Percentiles rank a stretch among this genome's conserved stretches.
These are phyloP conservation scores for Pteropus alecto DNA, from an alignment of 2,113 vertebrate species.

Conservation along the genomic window DNA sequence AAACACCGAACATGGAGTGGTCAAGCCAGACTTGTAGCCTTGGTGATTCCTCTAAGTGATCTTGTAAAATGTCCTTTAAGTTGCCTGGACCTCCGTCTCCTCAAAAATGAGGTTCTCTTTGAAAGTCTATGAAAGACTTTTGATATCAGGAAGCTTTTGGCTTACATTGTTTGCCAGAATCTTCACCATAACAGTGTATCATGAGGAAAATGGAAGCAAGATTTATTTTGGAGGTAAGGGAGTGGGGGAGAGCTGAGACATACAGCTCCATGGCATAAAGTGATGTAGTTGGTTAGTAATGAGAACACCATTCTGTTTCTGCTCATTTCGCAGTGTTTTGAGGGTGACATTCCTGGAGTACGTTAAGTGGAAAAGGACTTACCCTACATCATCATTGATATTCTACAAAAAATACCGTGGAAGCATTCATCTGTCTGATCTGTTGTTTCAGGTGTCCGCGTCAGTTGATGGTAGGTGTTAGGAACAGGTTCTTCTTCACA, in stretches of 20 bases:
- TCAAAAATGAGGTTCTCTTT: neutral
- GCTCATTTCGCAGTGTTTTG: neutral
- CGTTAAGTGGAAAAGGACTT: neutral
- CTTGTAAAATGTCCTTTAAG: neutral
- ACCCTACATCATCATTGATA: neutral
- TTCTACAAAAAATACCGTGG: neutral
- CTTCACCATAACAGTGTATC: neutral
- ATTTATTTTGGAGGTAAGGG: neutral
- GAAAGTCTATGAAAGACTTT: neutral
- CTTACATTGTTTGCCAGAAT: neutral
- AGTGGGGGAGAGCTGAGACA: neutral
- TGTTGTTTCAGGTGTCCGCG: neutral
- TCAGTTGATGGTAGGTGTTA: neutral
- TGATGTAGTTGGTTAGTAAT: neutral
- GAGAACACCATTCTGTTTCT: neutral
- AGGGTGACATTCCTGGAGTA: neutral
- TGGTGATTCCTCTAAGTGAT: neutral
- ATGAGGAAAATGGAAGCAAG: neutral
- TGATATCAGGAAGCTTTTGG: neutral
- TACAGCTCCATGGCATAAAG: fast-evolving
- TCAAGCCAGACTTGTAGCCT: neutral
- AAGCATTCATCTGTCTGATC: no score
- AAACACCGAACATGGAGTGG: neutral
- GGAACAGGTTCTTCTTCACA: neutral
- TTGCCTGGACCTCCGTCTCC: neutral